A percentile compares a stretch with the other conserved stretches of the same genome.
These are phyloP conservation scores for Leucopsar rothschildi DNA, from an alignment of 2,113 vertebrate species.

Conservation along the genomic window DNA sequence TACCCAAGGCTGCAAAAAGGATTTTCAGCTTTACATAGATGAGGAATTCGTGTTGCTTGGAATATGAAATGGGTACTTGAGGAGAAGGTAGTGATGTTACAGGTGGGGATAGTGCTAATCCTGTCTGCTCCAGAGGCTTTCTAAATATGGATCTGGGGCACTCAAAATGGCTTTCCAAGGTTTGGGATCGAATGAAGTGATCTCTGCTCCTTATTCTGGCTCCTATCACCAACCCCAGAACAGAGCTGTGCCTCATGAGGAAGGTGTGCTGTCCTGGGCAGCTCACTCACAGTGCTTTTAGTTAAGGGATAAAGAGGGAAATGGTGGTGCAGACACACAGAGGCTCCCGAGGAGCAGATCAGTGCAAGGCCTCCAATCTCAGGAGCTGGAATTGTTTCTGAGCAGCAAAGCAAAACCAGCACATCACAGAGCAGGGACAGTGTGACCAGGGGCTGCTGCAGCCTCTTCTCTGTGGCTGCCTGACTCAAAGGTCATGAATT, in stretches of 20 bases:
- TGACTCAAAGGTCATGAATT: neutral
- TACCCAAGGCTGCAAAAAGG: constrained; percentile 13
- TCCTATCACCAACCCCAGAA: fast-evolving
- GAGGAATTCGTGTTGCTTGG: neutral
- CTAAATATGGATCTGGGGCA: neutral
- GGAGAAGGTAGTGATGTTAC: neutral
- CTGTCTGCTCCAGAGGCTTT: neutral
- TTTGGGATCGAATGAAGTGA: neutral
- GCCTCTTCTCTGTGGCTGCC: neutral
- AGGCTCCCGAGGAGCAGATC: neutral
- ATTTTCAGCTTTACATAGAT: constrained; percentile 14
- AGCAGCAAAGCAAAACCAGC: neutral
- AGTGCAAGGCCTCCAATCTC: neutral
- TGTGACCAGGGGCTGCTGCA: neutral
- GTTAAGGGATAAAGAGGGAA: neutral
- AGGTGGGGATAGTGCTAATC: neutral
- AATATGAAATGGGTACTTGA: neutral
- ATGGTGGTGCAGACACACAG: neutral
- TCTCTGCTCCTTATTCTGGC: neutral
- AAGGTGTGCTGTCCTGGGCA: neutral
- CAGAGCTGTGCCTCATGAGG: neutral
- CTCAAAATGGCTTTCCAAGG: neutral
- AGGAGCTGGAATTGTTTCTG: neutral
- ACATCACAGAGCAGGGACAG: neutral
- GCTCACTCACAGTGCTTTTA: neutral